These are phyloP conservation scores for Minunthozetes semirufus DNA, from an alignment of 2,888 invertebrate species.

Conservation along the genomic window DNA sequence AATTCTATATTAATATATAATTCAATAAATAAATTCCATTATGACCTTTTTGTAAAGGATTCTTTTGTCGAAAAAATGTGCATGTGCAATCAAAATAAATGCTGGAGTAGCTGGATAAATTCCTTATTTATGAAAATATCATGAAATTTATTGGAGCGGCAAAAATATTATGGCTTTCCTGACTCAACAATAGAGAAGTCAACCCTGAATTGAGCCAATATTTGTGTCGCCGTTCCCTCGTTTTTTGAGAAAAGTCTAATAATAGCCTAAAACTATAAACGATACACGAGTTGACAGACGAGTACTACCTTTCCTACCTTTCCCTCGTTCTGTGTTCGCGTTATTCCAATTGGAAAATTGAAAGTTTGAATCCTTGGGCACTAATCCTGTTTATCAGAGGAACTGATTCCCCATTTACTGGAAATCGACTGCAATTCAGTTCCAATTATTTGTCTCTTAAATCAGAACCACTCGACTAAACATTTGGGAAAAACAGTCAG, in stretches of 20 bases:
- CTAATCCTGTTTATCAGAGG: not conserved
- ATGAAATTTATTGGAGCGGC: too few relatives aligned
- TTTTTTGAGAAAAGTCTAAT: not conserved
- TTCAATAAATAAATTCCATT: too few relatives aligned
- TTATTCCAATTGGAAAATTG: not conserved
- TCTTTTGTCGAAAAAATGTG: too few relatives aligned
- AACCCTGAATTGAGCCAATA: too few relatives aligned
- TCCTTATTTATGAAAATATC: too few relatives aligned
- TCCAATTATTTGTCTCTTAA: not conserved
- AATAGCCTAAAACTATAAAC: conserved; percentile 20
- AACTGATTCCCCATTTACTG: conserved; percentile 3
- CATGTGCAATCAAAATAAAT: too few relatives aligned
- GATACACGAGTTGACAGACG: not conserved
- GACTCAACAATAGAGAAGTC: not conserved
- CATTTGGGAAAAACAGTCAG: not conserved
- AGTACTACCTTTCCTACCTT: not conserved
- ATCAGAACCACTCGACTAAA: not conserved
- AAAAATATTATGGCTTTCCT: not conserved
- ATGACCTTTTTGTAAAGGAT: too few relatives aligned
- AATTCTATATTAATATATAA: too few relatives aligned
- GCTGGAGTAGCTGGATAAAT: too few relatives aligned
- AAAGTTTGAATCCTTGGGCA: not conserved
- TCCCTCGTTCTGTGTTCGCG: not conserved
- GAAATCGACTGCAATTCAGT: not conserved
- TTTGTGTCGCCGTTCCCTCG: not conserved